phyloP scores from a whole-genome alignment of 2,113 vertebrate genomes.

The Anhinga anhinga region DNA sequence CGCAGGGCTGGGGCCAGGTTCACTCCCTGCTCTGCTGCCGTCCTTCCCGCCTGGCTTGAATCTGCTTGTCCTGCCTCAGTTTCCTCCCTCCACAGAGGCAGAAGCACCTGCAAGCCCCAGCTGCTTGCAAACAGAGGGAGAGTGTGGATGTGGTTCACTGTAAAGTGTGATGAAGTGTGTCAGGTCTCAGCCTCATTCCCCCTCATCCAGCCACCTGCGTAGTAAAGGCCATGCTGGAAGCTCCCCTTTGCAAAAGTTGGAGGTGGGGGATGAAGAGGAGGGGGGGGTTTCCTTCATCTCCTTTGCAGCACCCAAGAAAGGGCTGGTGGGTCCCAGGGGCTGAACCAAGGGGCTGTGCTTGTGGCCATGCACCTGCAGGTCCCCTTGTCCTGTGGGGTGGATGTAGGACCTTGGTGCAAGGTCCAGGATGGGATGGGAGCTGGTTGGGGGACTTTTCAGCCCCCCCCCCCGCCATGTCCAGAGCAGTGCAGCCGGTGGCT shows the following conservation, averaged over 20 bases:
- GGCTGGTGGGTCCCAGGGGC: not conserved
- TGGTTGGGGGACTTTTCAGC: not conserved
- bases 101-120: not conserved
- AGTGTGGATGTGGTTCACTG: not conserved
- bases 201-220: not conserved
- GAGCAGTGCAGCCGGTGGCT: not conserved
- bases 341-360: fast-evolving
- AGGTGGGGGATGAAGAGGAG: not conserved
- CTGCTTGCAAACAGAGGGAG: not conserved
- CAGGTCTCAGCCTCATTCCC: not conserved
- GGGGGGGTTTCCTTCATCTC: not conserved
- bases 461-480: fast-evolving
- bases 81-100: not conserved
- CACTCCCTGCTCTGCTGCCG: fast-evolving
- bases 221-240: not conserved
- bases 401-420: not conserved
- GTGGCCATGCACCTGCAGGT: fast-evolving
- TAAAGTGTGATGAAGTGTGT: not conserved
- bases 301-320: not conserved
- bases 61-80: not conserved
- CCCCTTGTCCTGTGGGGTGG: not conserved
- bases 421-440: not conserved
- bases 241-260: not conserved
- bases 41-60: not conserved
- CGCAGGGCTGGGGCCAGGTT: fast-evolving